Percentiles rank a stretch among this genome's conserved stretches.
Evolutionary conservation across 1,140 invertebrate species (phyloP).

Genomic region (Samia ricini): DNA sequence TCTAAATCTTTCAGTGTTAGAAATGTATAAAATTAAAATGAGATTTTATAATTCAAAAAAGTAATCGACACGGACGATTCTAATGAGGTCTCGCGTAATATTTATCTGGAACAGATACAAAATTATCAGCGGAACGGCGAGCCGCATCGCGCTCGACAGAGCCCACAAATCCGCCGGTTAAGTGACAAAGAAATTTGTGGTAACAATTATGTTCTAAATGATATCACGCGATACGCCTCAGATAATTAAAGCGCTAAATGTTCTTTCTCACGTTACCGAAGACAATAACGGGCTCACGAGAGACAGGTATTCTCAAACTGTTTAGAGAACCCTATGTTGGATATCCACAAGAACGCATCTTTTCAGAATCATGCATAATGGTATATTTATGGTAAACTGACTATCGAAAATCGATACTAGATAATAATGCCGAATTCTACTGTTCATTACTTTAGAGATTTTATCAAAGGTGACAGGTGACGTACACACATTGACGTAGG

Average conservation of each 20-base stretch:
- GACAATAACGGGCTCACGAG: not conserved
- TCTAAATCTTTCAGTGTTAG: not conserved
- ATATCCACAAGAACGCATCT: not conserved
- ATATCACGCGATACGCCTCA: conserved; percentile 50
- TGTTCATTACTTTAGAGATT: too few species aligned
- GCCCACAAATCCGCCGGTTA: conserved; percentile 38
- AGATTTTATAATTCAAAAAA: too few species aligned
- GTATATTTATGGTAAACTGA: too few species aligned
- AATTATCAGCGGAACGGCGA: conserved; percentile 15
- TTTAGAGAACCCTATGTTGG: not conserved
- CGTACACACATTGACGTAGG: too few species aligned
- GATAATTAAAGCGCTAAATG: conserved; percentile 46
- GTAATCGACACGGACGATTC: conserved; percentile 8
- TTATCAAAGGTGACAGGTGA: too few species aligned
- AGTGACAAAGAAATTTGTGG: conserved; percentile 61
- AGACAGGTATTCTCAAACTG: not conserved
- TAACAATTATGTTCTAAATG: conserved; percentile 50
- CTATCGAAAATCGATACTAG: too few species aligned
- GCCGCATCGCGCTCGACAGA: conserved; percentile 52
- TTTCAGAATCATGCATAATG: not conserved
- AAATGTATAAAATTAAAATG: not conserved
- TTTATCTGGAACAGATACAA: conserved; percentile 24
- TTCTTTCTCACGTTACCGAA: conserved; percentile 33
- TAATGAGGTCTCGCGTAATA: conserved; percentile 15
- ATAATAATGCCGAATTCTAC: too few species aligned